These are phyloP conservation scores for Prochilodus magdalenae DNA, from an alignment of 2,113 vertebrate species.

Conservation along the genomic window DNA sequence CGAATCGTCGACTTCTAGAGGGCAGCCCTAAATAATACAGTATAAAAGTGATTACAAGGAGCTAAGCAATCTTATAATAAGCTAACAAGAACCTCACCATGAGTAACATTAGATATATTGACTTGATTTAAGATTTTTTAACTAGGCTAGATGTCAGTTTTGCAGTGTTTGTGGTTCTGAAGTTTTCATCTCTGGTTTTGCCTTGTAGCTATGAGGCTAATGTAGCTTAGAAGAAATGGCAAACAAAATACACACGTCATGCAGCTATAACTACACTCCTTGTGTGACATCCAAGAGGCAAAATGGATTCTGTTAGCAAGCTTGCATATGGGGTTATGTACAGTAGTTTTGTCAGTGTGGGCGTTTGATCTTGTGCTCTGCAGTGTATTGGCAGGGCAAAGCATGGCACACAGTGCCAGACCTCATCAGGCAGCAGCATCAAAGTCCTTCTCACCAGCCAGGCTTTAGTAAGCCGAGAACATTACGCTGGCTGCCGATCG, in stretches of 20 bases:
- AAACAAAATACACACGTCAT: neutral
- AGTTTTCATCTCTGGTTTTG: neutral
- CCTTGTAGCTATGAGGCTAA: neutral
- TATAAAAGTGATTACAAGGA: no score
- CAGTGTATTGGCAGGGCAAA: neutral
- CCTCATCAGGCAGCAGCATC: conserved; percentile 13
- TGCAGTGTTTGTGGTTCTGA: no score
- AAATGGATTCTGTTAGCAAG: neutral
- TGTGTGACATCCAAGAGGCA: neutral
- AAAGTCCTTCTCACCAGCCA: conserved; percentile 8
- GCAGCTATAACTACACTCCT: neutral
- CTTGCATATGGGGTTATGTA: conserved; percentile 5
- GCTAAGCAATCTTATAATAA: no score
- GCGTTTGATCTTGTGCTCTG: conserved; percentile 17
- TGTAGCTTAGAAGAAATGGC: neutral
- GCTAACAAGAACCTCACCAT: no score
- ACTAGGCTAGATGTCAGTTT: no score
- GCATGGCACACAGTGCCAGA: neutral
- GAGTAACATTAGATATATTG: no score
- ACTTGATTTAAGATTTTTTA: no score
- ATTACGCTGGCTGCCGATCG: conserved; percentile 19
- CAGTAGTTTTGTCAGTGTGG: neutral
- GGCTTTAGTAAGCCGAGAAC: conserved; percentile 31
- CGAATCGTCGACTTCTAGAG: no score
- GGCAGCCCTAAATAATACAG: no score